Base-by-base conservation (phyloP, 1,140 invertebrate species). In the Drosophila sechellia region DNA sequence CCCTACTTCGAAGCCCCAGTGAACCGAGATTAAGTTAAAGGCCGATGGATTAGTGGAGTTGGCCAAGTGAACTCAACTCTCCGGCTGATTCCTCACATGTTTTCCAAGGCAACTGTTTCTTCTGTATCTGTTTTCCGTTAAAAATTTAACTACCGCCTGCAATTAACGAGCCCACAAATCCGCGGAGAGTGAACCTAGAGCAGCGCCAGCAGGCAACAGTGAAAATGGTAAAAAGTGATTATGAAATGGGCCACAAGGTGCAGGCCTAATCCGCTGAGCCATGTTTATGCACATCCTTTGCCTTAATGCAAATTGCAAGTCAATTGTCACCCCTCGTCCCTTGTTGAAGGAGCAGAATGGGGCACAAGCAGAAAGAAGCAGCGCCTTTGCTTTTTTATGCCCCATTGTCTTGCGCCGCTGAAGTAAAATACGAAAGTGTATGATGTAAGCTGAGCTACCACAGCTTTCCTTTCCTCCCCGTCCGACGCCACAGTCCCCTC, bases 61-160 rank as follows among this genome's bases (percentile, higher is more conserved):
- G 45, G 60, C 66, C 49, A 77, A 69, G 42, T 40, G 55, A 46
- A 49, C 12, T 42, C 52, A 4, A 20, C 54, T 70, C 53, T 75
- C 31, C 56, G 42, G 40, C 69, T 63, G 46, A 76, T 52, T 46
- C 50, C 70, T 79, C 72, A 74, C 64, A 70, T 84, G 65, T 77
- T 87, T 81, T 81, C 72, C 84, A 84, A 84, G 73, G 84, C 76
- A 87, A 80, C 84, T 66, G 40, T 89, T 87, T 87, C 84, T 89
- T 89, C 84, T 87, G 84, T 87, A 87, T 87, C 84, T 87, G 84
- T 87, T 89, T 89, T 87, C 84, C 84, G 64, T 57, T 66, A 77
- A 73, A 73, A 86, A 50, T 61, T 72, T 56, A 71, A 56, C 59
- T 55, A 66, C 50, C 46, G 60, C 76, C 54, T 72, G 56, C 42